Conservation (phyloP, 2,113 vertebrate genomes). For the Eidolon helvum region DNA sequence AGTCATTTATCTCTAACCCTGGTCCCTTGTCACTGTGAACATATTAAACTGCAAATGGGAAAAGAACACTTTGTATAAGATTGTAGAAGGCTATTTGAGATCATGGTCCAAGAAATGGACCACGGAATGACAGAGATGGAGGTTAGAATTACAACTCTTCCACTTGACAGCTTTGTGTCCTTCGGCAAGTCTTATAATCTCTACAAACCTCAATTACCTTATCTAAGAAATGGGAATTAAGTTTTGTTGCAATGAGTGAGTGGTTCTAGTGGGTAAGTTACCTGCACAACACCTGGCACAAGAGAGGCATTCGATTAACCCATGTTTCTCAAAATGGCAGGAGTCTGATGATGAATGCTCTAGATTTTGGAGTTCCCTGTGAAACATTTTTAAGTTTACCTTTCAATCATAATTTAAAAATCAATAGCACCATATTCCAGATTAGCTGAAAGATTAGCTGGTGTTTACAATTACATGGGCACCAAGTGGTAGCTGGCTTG, state of each 20-base stretch:
- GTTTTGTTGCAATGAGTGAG: not conserved
- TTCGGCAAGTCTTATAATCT: not conserved
- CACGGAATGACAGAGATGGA: not conserved
- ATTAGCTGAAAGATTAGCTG: not conserved
- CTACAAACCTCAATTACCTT: not conserved
- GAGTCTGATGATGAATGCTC: not conserved
- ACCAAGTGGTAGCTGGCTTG: not conserved
- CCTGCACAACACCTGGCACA: not conserved
- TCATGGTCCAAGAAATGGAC: not conserved
- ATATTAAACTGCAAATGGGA: not conserved
- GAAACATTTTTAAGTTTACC: not conserved
- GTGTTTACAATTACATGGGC: not conserved
- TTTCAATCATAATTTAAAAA: not conserved
- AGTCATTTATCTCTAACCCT: not conserved
- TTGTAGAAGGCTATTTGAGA: not conserved
- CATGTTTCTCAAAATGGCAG: not conserved
- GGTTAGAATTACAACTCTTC: not conserved
- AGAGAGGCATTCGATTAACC: not conserved
- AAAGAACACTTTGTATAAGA: not conserved
- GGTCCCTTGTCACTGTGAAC: not conserved
- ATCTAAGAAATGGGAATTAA: not conserved
- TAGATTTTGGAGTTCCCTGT: not conserved
- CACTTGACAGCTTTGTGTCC: rapidly evolving
- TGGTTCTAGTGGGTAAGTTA: not conserved
- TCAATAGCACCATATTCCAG: not conserved